Evolutionary conservation across 2,113 vertebrate genomes (phyloP), one percentile per base, ranked within the genome.

Genomic region (Megaceryle maxima): DNA sequence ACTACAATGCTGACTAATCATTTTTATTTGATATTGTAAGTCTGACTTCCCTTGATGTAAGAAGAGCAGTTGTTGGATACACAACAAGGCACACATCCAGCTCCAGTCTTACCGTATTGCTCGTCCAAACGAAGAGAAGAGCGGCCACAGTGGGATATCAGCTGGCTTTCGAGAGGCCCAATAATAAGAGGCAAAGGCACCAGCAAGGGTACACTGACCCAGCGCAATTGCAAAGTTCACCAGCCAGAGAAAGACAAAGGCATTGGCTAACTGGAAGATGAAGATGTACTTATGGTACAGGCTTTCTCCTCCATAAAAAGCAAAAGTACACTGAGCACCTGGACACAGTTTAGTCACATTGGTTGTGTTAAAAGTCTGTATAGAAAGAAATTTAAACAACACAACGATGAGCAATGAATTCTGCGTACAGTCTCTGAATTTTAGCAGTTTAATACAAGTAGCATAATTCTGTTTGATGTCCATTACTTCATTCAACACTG

Each of bases 121-220:
- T 96, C 99, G 97, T 95, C 98, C 98, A 78, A 99, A 99, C 0
- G 99, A 98, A 80, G 98, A 98, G 94, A 98, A 98, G n/a, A 99
- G 97, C 0, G 99, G 99, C 94, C 98, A 98, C 16, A 98, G 59
- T 21, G 99, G 99, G 84, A 99, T 99, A 95, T 99, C 99, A 5
- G 97, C 97, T 5, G 99, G 99, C 94, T 99, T 99, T 88, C 96
- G 98, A 90, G 98, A 98, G 85, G 99, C 98, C 99, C 99, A 99
- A 95, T 99, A 99, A 59, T 99, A 99, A 55, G 99, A 98, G 33
- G 99, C 99, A 41, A 99, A 99, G 92, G 99, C 98, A 92, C 99
- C 99, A 9, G 99, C 99, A 87, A 99, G 98, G 43, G 99, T 98
- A 98, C 99, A 99, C 96, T 99, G 99, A 83, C 99, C 99, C 98